phyloP scores from a whole-genome alignment of 2,888 invertebrate genomes.

The Macrophya alboannulata region DNA sequence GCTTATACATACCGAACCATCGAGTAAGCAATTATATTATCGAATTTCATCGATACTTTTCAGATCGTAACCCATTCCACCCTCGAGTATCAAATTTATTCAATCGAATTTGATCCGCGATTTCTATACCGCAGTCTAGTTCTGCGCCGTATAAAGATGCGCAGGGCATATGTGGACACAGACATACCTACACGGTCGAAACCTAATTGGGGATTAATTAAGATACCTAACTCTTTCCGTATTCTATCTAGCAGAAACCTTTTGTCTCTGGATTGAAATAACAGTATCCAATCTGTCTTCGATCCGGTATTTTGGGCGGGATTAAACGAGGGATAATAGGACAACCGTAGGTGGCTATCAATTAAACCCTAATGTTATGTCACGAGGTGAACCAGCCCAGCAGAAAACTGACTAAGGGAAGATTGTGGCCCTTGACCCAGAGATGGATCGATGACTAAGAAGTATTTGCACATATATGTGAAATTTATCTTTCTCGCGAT shows the following conservation, averaged over 20 bases:
- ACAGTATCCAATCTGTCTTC: slow-evolving; percentile 26
- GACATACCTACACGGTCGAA: not conserved
- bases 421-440: not conserved
- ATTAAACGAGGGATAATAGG: slow-evolving; percentile 19
- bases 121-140: not conserved
- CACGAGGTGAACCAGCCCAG: not conserved
- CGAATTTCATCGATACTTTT: too few species aligned
- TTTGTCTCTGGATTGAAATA: slow-evolving; percentile 4
- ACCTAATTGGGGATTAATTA: slow-evolving; percentile 12
- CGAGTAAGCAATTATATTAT: too few species aligned
- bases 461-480: not conserved
- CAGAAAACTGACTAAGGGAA: not conserved
- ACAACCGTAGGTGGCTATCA: slow-evolving; percentile 6
- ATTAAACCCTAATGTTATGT: slow-evolving; percentile 20
- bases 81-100: too few species aligned
- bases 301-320: not conserved
- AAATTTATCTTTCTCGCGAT: not conserved
- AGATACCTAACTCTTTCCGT: not conserved
- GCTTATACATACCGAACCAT: not conserved
- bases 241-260: not conserved
- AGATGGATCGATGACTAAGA: not conserved
- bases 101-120: not conserved
- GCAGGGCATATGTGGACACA: too few species aligned
- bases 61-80: too few species aligned
- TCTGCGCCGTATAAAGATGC: not conserved